phyloP scores from a whole-genome alignment of 2,113 vertebrate genomes.

The Hippocampus mohnikei region DNA sequence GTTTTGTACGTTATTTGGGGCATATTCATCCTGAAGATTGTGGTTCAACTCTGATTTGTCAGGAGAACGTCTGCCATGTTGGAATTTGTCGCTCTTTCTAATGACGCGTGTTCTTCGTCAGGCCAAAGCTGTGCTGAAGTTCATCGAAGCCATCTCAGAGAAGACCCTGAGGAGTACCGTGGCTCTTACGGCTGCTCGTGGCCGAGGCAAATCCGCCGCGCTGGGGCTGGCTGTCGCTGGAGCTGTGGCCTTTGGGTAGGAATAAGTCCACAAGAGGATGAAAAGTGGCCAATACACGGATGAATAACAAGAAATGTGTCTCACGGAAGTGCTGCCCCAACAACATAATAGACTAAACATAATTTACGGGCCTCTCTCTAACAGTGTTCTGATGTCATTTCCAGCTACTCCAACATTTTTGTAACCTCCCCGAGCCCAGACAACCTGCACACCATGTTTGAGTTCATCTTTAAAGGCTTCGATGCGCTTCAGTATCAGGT shows the following conservation, averaged over 20 bases:
- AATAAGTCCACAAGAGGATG: background rate
- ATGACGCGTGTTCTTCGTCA: slow-evolving; percentile 41
- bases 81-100: background rate
- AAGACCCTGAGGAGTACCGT: slow-evolving; percentile 94
- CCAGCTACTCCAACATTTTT: slow-evolving; percentile 96
- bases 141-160: slow-evolving; percentile 95
- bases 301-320: background rate
- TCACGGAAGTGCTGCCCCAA: background rate
- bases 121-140: slow-evolving; percentile 92
- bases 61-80: background rate
- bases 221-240: slow-evolving; percentile 90
- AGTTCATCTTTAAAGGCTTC: slow-evolving; percentile 98
- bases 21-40: too few relatives aligned
- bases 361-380: background rate
- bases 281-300: background rate
- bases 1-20: too few relatives aligned
- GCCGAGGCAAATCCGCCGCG: slow-evolving; percentile 96
- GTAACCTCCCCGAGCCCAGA: slow-evolving; percentile 97
- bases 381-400: slow-evolving; percentile 5
- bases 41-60: too few relatives aligned
- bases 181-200: slow-evolving; percentile 89
- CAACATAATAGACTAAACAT: background rate
- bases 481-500: slow-evolving; percentile 82
- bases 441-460: slow-evolving; percentile 95
- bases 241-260: slow-evolving; percentile 93